Conservation (phyloP, 1,140 invertebrate genomes). For the Formica selysi region DNA sequence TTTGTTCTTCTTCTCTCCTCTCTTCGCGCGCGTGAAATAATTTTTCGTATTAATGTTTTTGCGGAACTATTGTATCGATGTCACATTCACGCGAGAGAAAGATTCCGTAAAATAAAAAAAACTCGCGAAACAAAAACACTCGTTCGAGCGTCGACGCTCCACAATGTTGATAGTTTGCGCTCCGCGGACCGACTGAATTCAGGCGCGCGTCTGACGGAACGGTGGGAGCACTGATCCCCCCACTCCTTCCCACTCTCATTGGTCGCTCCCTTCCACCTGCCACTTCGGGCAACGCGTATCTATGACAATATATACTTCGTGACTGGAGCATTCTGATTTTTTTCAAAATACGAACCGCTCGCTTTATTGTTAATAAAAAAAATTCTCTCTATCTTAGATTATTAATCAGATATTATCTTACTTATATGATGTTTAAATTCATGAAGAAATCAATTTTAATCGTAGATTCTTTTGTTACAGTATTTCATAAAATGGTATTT, state of each 20-base stretch:
- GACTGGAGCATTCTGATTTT: neutral
- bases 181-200: slow-evolving; percentile 79
- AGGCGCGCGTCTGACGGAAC: slow-evolving; percentile 45
- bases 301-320: neutral
- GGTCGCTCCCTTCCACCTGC: neutral
- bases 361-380: neutral
- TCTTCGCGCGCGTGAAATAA: too few species aligned
- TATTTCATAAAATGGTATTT: too few species aligned
- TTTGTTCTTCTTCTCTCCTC: too few species aligned
- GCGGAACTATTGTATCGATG: neutral
- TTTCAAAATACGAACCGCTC: neutral
- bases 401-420: too few species aligned
- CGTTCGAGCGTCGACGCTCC: neutral
- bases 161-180: slow-evolving; percentile 76
- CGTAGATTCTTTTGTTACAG: too few species aligned
- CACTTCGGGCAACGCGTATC: neutral
- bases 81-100: neutral
- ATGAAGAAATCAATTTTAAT: too few species aligned
- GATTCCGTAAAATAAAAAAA: neutral
- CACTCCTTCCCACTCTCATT: neutral
- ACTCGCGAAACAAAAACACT: neutral
- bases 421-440: too few species aligned
- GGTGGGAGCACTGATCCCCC: neutral
- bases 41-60: neutral
- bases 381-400: too few species aligned